Evolutionary conservation across 2,113 vertebrate genomes (phyloP).

Genomic region (Bos indicus): DNA sequence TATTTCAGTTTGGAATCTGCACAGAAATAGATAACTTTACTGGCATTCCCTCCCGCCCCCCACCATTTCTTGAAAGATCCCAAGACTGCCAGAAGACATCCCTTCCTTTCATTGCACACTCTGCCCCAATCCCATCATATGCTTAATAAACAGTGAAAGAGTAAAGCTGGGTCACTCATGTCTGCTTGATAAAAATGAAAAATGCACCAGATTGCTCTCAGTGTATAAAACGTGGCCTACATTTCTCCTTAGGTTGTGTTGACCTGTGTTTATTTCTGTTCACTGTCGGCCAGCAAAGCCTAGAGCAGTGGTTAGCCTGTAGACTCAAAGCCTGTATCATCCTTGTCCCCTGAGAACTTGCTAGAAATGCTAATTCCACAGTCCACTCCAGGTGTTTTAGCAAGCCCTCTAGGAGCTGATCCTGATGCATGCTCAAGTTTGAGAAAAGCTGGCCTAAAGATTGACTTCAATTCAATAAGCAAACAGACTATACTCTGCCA

Average conservation of each 20-base stretch:
- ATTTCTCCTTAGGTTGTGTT: not conserved
- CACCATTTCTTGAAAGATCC: not conserved
- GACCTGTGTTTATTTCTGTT: not conserved
- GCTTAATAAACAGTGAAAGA: not conserved
- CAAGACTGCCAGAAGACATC: not conserved
- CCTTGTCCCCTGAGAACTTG: not conserved
- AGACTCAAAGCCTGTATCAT: not conserved
- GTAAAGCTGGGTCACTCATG: not conserved
- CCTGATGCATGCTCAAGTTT: not conserved
- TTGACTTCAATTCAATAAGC: not conserved
- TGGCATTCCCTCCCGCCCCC: fast-evolving
- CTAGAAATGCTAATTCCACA: not conserved
- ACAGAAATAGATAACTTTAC: not conserved
- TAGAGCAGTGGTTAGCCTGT: not conserved
- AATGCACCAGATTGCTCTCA: not conserved
- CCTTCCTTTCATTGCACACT: not conserved
- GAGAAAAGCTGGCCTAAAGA: not conserved
- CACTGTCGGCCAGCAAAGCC: not conserved
- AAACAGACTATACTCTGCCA: not conserved
- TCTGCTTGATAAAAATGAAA: not conserved
- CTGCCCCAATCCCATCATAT: not conserved
- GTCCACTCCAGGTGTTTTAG: not conserved
- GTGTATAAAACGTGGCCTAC: not conserved
- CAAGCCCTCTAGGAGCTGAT: not conserved
- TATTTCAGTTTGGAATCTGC: not conserved